Percentiles rank a stretch among this genome's conserved stretches.
These are phyloP conservation scores for Enhydra lutris DNA, from an alignment of 2,113 vertebrate species.

Conservation along the genomic window DNA sequence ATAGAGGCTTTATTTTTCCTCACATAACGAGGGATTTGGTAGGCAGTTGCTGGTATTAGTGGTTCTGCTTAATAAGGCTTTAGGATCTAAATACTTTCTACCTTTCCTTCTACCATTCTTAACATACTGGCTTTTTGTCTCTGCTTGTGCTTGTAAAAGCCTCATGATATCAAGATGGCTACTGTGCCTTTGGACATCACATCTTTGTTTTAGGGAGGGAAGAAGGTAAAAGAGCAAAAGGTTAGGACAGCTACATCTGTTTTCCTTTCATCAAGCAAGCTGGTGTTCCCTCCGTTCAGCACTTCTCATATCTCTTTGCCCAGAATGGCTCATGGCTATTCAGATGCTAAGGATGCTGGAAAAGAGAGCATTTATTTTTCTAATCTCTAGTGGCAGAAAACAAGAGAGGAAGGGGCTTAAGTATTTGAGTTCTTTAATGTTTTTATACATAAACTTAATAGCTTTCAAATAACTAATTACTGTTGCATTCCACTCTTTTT, in stretches of 20 bases:
- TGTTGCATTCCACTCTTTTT: not conserved
- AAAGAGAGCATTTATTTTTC: not conserved
- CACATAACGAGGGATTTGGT: not conserved
- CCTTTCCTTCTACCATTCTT: not conserved
- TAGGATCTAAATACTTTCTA: not conserved
- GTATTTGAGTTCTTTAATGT: not conserved
- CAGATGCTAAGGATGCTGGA: not conserved
- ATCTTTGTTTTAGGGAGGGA: not conserved
- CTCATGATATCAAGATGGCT: not conserved
- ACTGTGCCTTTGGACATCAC: not conserved
- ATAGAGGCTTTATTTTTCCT: not conserved
- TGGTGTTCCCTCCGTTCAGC: not conserved
- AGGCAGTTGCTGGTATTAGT: not conserved
- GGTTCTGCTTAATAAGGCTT: not conserved
- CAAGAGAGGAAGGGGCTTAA: not conserved
- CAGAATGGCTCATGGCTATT: not conserved
- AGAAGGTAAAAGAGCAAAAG: not conserved
- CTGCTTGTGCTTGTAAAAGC: not conserved
- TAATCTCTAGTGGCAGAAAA: not conserved
- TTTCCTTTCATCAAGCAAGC: not conserved
- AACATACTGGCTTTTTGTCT: not conserved
- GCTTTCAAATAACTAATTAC: not conserved
- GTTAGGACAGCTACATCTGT: not conserved
- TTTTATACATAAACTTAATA: not conserved
- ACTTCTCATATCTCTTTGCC: not conserved